These are phyloP conservation scores for Atta cephalotes DNA, from an alignment of 1,140 invertebrate species.

Conservation along the genomic window DNA sequence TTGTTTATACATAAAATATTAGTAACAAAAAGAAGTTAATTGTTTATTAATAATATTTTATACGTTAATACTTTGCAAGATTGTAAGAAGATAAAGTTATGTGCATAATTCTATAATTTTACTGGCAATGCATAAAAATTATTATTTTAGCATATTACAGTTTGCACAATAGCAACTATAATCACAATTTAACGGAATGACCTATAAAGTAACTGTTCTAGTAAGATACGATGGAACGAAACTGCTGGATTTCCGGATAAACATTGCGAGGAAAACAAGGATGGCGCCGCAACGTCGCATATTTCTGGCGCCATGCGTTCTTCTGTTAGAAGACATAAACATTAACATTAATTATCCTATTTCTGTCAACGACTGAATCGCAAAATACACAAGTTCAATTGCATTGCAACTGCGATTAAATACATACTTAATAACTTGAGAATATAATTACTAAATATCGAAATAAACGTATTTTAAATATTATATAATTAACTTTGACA, in stretches of 20 bases:
- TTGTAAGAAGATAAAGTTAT: neutral
- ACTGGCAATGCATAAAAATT: neutral
- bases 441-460: neutral
- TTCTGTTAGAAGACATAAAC: neutral
- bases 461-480: neutral
- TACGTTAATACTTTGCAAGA: neutral
- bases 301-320: slow-evolving; percentile 30
- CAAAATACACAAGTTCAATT: neutral
- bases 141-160: slow-evolving; percentile 3
- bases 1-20: neutral
- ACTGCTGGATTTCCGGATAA: slow-evolving; percentile 43
- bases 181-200: slow-evolving; percentile 15
- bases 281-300: slow-evolving; percentile 45
- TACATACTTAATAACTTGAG: neutral
- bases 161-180: neutral
- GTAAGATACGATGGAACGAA: slow-evolving; percentile 26
- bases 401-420: neutral
- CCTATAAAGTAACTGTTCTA: slow-evolving; percentile 10
- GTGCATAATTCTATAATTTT: no score
- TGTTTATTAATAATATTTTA: neutral
- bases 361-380: slow-evolving; percentile 5
- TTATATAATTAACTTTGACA: neutral
- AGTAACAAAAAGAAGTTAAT: neutral
- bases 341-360: slow-evolving; percentile 4
- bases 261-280: slow-evolving; percentile 38